phyloP scores from a whole-genome alignment of 2,797 vertebrate species.

The Cyprinodon diabolis region DNA sequence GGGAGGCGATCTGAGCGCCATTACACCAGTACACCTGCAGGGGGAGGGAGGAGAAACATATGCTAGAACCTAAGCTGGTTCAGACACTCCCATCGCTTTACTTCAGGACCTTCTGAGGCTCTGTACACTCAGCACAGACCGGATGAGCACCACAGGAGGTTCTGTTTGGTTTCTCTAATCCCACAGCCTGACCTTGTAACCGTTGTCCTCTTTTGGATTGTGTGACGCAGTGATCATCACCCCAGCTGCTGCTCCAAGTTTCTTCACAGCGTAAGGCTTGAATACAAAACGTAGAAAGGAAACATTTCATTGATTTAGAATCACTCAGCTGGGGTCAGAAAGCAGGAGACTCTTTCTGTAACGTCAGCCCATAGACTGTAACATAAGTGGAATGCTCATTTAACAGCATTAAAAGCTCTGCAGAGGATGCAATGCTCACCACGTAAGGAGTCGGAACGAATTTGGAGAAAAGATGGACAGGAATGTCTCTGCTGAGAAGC shows the following conservation, averaged over 20 bases:
- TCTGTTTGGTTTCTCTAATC: background rate
- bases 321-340: background rate
- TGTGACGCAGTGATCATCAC: constrained; percentile 98
- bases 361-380: background rate
- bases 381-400: background rate
- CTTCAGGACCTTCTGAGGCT: background rate
- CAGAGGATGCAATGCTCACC: constrained; percentile 78
- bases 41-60: background rate
- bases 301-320: background rate
- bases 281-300: constrained; percentile 20
- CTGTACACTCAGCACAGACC: background rate
- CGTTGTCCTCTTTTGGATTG: constrained; percentile 96
- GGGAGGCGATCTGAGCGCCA: constrained; percentile 91
- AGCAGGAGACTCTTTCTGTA: background rate
- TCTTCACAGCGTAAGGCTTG: constrained; percentile 91
- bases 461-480: constrained; percentile 91
- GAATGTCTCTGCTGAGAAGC: constrained; percentile 87
- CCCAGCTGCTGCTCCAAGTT: constrained; percentile 88
- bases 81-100: background rate
- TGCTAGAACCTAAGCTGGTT: background rate
- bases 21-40: constrained; percentile 94
- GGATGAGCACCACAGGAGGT: background rate
- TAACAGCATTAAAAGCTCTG: no score
- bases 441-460: constrained; percentile 96
- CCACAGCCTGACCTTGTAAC: constrained; percentile 87